phyloP scores from a whole-genome alignment of 2,888 invertebrate species.

The Eledona agricola region DNA sequence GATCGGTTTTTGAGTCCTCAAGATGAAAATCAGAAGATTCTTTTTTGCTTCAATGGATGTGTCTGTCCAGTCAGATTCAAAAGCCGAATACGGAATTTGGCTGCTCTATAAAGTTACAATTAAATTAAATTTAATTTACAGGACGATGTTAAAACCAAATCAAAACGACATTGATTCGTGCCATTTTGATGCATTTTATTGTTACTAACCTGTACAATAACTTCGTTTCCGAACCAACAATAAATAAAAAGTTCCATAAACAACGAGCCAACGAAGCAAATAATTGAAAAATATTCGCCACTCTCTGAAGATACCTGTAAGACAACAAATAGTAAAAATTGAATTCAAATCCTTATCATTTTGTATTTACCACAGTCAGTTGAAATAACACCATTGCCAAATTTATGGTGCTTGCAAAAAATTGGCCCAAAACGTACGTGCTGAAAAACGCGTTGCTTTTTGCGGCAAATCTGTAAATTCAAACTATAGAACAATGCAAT shows the following conservation, averaged over 20 bases:
- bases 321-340: neutral
- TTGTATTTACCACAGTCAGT: slow-evolving; percentile 25
- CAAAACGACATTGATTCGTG: neutral
- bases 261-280: slow-evolving; percentile 3
- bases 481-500: neutral
- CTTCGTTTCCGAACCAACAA: slow-evolving; percentile 30
- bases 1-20: slow-evolving; percentile 25
- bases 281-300: slow-evolving; percentile 13
- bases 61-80: slow-evolving; percentile 28
- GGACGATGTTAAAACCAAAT: neutral
- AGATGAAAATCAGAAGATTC: slow-evolving; percentile 29
- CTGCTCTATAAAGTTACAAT: slow-evolving; percentile 17
- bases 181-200: no score
- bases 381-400: slow-evolving; percentile 31
- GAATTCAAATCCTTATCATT: neutral
- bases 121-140: neutral
- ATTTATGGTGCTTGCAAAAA: slow-evolving; percentile 20
- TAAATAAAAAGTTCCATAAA: slow-evolving; percentile 16
- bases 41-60: slow-evolving; percentile 16
- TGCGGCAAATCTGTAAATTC: slow-evolving; percentile 27
- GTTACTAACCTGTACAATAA: slow-evolving; percentile 19
- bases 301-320: slow-evolving; percentile 9
- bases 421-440: slow-evolving; percentile 25
- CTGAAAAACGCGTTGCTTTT: slow-evolving; percentile 28
- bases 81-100: slow-evolving; percentile 26